These are phyloP conservation scores for Tupiocoris notatus DNA, from an alignment of 2,888 invertebrate species.

Conservation along the genomic window DNA sequence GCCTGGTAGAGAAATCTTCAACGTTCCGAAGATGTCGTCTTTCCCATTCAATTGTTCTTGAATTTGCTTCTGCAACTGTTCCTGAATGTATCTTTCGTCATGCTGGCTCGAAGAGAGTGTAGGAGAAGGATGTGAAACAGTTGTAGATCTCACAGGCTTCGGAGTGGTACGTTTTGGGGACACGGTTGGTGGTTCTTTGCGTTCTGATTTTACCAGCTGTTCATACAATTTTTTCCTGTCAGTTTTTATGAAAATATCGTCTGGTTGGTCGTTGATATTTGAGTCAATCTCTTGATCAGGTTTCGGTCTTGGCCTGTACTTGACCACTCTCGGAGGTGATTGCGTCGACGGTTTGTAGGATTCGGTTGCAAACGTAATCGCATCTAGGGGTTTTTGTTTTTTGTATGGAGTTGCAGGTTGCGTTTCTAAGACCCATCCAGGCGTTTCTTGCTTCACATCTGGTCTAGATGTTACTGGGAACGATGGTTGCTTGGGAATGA, in stretches of 20 bases:
- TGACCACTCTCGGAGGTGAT: constrained; percentile 43
- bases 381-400: constrained; percentile 47
- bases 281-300: constrained; percentile 28
- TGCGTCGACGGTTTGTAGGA: constrained; percentile 42
- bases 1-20: constrained; percentile 46
- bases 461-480: constrained; percentile 31
- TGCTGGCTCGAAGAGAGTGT: constrained; percentile 27
- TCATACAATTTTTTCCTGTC: constrained; percentile 49
- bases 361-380: constrained; percentile 46
- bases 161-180: constrained; percentile 55
- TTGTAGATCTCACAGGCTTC: constrained; percentile 43
- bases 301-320: constrained; percentile 45
- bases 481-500: constrained; percentile 18
- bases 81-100: constrained; percentile 62
- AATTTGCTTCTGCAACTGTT: constrained; percentile 63
- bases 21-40: constrained; percentile 45
- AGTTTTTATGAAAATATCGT: constrained; percentile 46
- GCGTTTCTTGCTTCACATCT: constrained; percentile 45
- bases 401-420: constrained; percentile 45
- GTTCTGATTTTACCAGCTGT: constrained; percentile 46
- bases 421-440: constrained; percentile 46
- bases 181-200: constrained; percentile 29
- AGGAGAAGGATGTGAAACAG: constrained; percentile 18
- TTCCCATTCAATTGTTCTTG: constrained; percentile 53
- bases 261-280: constrained; percentile 37